Base-by-base conservation (phyloP, 2,113 vertebrate species). In the Cettia cetti region DNA sequence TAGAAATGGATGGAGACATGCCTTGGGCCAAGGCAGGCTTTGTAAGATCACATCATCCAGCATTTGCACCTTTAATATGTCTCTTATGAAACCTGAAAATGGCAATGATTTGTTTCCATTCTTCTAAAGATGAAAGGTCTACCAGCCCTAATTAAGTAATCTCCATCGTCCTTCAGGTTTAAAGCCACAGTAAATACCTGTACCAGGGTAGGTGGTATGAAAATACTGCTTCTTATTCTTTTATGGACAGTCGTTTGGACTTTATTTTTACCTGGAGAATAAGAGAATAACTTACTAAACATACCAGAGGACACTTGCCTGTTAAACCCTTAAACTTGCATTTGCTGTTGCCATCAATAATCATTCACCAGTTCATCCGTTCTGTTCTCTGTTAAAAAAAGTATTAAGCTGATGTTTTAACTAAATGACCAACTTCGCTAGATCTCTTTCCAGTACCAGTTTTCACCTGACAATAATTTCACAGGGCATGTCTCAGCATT, bases 1-100 rank as follows among this genome's bases (percentile, higher is more conserved):
- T 2, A 47, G 35, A 72, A 23, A 15, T n/a, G 17, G 59, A 42
- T 0, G 0, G 49, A 35, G 11, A 45, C 8, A 8, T 28, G 50
- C 10, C 44, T 78, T 74, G 37, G 13, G 28, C 77, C 18, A 81
- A 53, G 33, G 22, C 20, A 74, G 33, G 39, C 17, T 64, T 40
- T 82, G 30, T 37, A 54, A 50, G 35, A 53, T 50, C 53, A 60
- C 30, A 65, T 52, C 17, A 78, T 22, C 22, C 64, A 78, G 42
- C 3, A 47, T 13, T 20, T 82, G 13, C 24, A 61, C 13, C 13
- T 22, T 39, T 47, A 60, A 30, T 42, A 31, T 15, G 4, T 74
- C 31, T 44, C 31, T 47, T 30, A 66, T 3, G 22, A 80, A 90
- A 74, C 8, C 30, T 49, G 56, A 78, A 90, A 74, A 78, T 42